Conservation (phyloP, 2,113 vertebrate species). For the Chiloscyllium plagiosum region DNA sequence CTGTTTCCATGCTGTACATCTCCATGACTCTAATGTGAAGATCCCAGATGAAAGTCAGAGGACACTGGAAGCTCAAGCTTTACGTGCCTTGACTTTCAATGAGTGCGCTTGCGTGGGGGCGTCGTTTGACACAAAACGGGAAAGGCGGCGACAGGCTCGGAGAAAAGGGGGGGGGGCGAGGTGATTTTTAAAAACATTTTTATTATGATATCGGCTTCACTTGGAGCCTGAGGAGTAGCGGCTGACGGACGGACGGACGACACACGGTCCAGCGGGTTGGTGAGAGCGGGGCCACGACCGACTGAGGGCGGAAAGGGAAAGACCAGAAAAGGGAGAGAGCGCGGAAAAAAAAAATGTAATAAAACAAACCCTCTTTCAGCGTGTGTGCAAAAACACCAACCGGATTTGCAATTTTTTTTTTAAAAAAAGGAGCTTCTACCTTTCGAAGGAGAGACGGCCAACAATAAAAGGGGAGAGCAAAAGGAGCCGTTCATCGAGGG, state of each 20-base stretch:
- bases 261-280: background rate
- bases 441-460: background rate
- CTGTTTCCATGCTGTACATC: no score
- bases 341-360: no score
- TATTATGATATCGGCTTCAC: background rate
- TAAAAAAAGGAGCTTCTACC: conserved; percentile 38
- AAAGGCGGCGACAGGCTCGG: background rate
- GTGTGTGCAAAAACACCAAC: conserved; percentile 26
- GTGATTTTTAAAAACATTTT: background rate
- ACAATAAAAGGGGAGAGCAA: background rate
- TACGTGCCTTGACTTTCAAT: background rate
- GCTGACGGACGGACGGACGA: background rate
- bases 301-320: background rate
- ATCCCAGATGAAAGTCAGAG: background rate
- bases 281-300: background rate
- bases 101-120: background rate
- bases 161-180: background rate
- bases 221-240: background rate
- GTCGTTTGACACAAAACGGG: background rate
- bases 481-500: background rate
- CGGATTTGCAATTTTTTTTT: conserved; percentile 33
- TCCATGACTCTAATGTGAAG: no score
- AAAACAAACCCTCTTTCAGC: no score
- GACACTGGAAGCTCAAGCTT: background rate
- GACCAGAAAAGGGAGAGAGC: conserved; percentile 21